Evolutionary conservation across 37 sponge, comb jelly and placozoan species (phyloP).

Genomic region (Spongilla lacustris): DNA sequence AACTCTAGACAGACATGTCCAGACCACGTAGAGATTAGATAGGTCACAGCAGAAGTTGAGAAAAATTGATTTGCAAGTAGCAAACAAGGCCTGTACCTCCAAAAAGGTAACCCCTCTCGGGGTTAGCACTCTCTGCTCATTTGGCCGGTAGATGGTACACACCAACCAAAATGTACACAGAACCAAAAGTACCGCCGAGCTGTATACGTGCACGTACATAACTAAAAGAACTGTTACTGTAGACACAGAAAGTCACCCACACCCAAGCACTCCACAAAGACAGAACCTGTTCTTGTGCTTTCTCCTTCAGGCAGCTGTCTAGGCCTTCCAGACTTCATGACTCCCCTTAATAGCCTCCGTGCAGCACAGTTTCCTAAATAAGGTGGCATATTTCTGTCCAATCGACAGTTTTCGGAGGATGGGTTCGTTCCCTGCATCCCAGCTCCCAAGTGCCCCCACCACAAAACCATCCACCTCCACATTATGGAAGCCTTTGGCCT

Average conservation of each 20-base stretch:
- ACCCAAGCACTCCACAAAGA: background rate
- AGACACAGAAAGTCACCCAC: background rate
- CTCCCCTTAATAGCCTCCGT: constrained; percentile 23
- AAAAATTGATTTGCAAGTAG: background rate
- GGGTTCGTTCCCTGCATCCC: constrained; percentile 25
- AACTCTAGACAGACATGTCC: no score
- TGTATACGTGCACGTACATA: background rate
- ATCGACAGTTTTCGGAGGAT: constrained; percentile 9
- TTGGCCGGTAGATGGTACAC: background rate
- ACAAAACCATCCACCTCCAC: background rate
- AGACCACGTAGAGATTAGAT: no score
- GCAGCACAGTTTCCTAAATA: constrained; percentile 33
- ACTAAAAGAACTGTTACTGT: background rate
- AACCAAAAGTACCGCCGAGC: background rate
- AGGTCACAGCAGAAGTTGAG: no score
- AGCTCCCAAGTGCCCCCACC: background rate
- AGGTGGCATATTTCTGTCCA: background rate
- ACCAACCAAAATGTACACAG: background rate
- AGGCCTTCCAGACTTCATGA: constrained; percentile 15
- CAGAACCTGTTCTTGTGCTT: no score
- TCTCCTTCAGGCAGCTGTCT: no score
- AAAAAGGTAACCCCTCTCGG: background rate
- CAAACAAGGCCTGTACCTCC: background rate
- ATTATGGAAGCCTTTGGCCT: background rate
- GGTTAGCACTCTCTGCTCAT: background rate